Conservation (phyloP, 2,113 vertebrate genomes). For the Platysteira castanea region DNA sequence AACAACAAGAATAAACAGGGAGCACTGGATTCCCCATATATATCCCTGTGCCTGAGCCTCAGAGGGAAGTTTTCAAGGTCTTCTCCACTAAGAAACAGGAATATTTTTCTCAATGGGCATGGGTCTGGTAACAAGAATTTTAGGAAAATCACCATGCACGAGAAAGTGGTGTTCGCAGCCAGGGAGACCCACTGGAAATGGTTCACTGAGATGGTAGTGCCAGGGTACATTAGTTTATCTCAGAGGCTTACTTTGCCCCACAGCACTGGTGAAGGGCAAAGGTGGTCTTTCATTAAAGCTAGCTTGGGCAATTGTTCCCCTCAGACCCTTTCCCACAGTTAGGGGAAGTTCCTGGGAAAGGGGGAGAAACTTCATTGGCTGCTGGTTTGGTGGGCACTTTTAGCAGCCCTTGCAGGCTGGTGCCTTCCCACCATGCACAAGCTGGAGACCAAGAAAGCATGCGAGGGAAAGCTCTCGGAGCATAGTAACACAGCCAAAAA, state of each 20-base stretch:
- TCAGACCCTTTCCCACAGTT: background rate
- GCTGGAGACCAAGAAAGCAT: background rate
- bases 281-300: background rate
- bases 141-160: background rate
- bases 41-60: background rate
- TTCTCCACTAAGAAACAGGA: background rate
- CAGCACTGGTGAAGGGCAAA: background rate
- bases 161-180: background rate
- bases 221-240: background rate
- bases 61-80: background rate
- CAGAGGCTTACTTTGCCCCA: background rate
- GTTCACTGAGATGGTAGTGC: background rate
- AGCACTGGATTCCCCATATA: background rate
- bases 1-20: background rate
- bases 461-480: background rate
- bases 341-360: background rate
- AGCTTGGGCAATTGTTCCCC: background rate
- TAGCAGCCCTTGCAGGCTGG: background rate
- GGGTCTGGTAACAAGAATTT: background rate
- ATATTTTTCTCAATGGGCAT: background rate
- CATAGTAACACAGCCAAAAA: background rate
- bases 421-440: accelerated
- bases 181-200: background rate
- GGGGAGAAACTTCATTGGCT: accelerated
- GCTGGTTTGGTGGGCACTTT: background rate